Conservation (phyloP, 2,797 vertebrate species). For the Anisognathus igniventris region DNA sequence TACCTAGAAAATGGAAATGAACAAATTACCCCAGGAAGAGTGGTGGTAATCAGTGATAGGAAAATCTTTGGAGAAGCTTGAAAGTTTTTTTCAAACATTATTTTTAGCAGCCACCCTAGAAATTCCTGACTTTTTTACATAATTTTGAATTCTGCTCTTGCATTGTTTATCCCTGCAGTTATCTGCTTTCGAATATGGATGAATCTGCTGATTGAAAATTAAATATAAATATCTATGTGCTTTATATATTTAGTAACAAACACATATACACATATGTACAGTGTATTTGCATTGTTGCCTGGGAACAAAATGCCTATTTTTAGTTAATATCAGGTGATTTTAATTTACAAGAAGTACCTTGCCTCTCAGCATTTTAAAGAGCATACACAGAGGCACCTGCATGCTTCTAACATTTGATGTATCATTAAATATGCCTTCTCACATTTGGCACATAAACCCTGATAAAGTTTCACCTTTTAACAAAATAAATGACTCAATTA, state of each 20-base stretch:
- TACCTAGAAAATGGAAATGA: neutral
- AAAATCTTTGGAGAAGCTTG: neutral
- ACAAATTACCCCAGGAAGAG: neutral
- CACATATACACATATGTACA: neutral
- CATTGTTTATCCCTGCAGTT: constrained; percentile 57
- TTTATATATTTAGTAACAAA: constrained; percentile 56
- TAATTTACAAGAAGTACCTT: neutral
- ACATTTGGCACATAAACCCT: constrained; percentile 72
- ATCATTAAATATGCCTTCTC: constrained; percentile 77
- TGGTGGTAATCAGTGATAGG: neutral
- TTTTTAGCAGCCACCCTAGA: constrained; percentile 13
- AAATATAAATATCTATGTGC: constrained; percentile 42
- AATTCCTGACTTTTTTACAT: constrained; percentile 13
- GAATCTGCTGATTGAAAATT: constrained; percentile 55
- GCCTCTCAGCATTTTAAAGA: constrained; percentile 22
- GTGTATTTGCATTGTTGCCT: neutral
- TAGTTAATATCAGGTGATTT: constrained; percentile 49
- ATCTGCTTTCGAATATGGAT: constrained; percentile 45
- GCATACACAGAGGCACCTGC: constrained; percentile 47
- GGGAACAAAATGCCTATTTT: constrained; percentile 28
- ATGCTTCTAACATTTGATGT: constrained; percentile 67
- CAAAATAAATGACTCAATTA: constrained; percentile 89
- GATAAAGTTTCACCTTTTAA: constrained; percentile 83
- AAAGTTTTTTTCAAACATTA: neutral
- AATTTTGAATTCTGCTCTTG: constrained; percentile 32